These are phyloP conservation scores for Drosophila lowei DNA, from an alignment of 1,140 invertebrate species.

Conservation along the genomic window DNA sequence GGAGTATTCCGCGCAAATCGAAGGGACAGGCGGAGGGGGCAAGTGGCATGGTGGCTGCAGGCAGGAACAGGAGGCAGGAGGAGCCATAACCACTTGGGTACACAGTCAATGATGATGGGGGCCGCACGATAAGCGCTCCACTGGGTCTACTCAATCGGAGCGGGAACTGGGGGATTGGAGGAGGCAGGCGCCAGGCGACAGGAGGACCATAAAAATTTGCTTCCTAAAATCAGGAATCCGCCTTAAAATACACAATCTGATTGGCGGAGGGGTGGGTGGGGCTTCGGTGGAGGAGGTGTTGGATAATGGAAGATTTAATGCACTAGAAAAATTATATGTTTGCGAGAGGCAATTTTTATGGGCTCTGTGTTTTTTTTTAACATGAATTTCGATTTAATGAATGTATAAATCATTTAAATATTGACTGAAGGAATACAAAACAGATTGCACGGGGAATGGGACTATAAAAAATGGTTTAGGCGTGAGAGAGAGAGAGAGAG, in stretches of 20 bases:
- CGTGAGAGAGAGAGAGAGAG: too few species aligned
- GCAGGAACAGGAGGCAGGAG: background rate
- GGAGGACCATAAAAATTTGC: constrained; percentile 52
- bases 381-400: constrained; percentile 41
- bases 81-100: constrained; percentile 49
- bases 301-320: constrained; percentile 37
- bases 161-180: background rate
- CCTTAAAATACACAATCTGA: constrained; percentile 29
- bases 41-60: background rate
- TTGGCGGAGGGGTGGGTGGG: constrained; percentile 1
- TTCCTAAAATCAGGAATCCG: constrained; percentile 20
- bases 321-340: constrained; percentile 53
- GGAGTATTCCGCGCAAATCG: constrained; percentile 35
- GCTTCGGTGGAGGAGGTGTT: background rate
- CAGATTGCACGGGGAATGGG: too few species aligned
- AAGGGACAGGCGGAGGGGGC: background rate
- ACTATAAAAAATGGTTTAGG: too few species aligned
- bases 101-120: constrained; percentile 72
- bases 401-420: constrained; percentile 39
- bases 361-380: too few species aligned
- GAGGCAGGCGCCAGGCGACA: constrained; percentile 13
- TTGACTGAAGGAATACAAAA: constrained; percentile 12
- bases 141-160: constrained; percentile 63
- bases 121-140: constrained; percentile 66
- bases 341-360: constrained; percentile 17